phyloP scores from a whole-genome alignment of 2,888 invertebrate species.

The Furcula furcula region DNA sequence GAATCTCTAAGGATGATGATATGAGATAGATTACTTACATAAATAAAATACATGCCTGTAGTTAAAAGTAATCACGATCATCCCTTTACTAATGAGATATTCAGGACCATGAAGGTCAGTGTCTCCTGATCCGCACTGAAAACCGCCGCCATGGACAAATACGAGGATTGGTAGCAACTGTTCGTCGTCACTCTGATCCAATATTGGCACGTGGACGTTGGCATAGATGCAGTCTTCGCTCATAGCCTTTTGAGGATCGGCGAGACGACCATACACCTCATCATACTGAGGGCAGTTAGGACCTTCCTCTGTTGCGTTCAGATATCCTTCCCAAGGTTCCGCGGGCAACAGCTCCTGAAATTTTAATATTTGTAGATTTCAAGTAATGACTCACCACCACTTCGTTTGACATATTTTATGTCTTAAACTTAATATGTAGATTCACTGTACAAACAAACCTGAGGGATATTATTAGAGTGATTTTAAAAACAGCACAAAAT shows the following conservation, averaged over 20 bases:
- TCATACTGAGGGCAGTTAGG: slow-evolving; percentile 80
- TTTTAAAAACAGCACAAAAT: too few relatives aligned
- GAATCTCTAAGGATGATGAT: too few relatives aligned
- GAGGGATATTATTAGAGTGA: too few relatives aligned
- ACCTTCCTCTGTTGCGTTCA: slow-evolving; percentile 76
- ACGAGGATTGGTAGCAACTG: slow-evolving; percentile 57
- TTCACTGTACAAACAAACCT: too few relatives aligned
- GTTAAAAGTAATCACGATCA: slow-evolving; percentile 46
- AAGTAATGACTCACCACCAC: too few relatives aligned
- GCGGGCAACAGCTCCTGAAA: slow-evolving; percentile 28
- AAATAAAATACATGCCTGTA: slow-evolving; percentile 31
- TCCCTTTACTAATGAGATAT: slow-evolving; percentile 36
- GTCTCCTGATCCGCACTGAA: slow-evolving; percentile 29
- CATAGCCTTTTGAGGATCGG: slow-evolving; percentile 21
- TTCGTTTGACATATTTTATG: too few relatives aligned
- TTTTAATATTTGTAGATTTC: too few relatives aligned
- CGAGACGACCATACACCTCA: slow-evolving; percentile 30
- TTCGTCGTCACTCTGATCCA: slow-evolving; percentile 3
- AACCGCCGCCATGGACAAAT: slow-evolving; percentile 62
- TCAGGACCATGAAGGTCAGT: slow-evolving; percentile 44
- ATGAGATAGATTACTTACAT: neutral
- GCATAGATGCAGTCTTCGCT: slow-evolving; percentile 41
- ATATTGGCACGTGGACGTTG: slow-evolving; percentile 36
- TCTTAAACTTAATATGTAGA: too few relatives aligned
- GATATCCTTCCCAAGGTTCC: slow-evolving; percentile 64